A percentile compares a stretch with the other conserved stretches of the same genome.
These are phyloP conservation scores for Crocidura indochinensis DNA, from an alignment of 2,797 vertebrate genomes.

Conservation along the genomic window DNA sequence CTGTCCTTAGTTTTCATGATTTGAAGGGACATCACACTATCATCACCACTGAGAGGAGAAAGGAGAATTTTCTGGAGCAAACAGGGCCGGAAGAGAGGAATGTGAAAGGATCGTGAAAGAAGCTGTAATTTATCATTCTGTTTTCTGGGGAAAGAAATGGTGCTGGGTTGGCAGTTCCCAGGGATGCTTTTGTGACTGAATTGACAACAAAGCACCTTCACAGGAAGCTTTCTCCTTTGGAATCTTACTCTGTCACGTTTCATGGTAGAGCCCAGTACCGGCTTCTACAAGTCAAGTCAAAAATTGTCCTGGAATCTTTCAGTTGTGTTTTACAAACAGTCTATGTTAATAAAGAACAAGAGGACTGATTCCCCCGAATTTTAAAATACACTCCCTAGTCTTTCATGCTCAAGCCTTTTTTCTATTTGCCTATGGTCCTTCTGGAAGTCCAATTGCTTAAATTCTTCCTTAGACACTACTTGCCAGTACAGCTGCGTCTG, in stretches of 20 bases:
- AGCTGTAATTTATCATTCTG: background rate
- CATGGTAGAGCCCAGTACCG: background rate
- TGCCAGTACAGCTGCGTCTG: too few relatives aligned
- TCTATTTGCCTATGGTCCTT: too few relatives aligned
- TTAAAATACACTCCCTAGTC: too few relatives aligned
- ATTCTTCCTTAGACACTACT: too few relatives aligned
- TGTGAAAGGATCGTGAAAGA: slow-evolving; percentile 52
- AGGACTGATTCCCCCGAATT: too few relatives aligned
- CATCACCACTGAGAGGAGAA: background rate
- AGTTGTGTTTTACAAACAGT: background rate
- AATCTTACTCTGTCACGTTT: background rate
- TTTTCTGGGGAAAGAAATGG: slow-evolving; percentile 32
- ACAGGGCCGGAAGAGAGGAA: background rate
- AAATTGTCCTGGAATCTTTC: slow-evolving; percentile 1
- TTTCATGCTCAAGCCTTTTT: too few relatives aligned
- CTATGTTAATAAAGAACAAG: background rate
- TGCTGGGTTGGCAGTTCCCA: background rate
- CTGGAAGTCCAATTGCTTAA: too few relatives aligned
- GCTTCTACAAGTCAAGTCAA: background rate
- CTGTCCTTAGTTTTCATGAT: background rate
- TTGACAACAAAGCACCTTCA: background rate
- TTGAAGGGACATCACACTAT: background rate
- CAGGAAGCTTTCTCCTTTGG: background rate
- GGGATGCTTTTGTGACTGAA: background rate
- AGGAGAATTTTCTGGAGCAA: background rate